Base-by-base conservation (phyloP, 2,113 vertebrate genomes). In the Oreochromis niloticus region DNA sequence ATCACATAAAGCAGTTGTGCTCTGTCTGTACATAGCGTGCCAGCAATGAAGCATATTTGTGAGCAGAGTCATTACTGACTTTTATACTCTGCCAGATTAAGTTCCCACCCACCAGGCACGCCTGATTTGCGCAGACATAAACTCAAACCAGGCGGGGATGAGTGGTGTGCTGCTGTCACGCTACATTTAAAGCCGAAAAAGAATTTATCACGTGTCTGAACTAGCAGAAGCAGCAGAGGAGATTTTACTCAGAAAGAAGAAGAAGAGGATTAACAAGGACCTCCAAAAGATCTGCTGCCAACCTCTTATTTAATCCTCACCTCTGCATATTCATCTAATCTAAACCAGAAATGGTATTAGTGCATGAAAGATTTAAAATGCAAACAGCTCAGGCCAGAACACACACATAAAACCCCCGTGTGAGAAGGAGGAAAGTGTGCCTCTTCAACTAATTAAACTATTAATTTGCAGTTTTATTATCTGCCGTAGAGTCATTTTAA, bases 151-250 rank as follows among this genome's bases (percentile, higher is more conserved):
- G 13, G 36, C 11, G 50, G 30, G 2, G 11, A 14, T 27, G 10
- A 8, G n/a, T 4, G 11, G 55, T 1, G n/a, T 10, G 68, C 39
- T n/a, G 52, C 39, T 13, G 30, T 82, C 56, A 46, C 19, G 9
- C 24, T 13, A 48, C 24, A 48, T 61, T 61, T 1, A 7, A 34
- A 61, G 34, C 48, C 4, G 46, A 79, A 32, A 30, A 36, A 55
- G 10, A 39, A 10, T 9, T 4, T 6, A n/a, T 10, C 0, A 0
- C 4, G 6, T 43, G 6, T 71, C 68, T 68, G 55, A 48, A 81
- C 78, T 22, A 12, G 68, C 59, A 80, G 84, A 56, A 4, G 73
- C 84, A 46, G 66, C 54, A 78, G 55, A 88, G 78, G 57, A 73
- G 79, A 12, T 32, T 50, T 66, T 30, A 75, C 66, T 66, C 55